Evolutionary conservation across 2,888 invertebrate species (phyloP).

Genomic region (Tetrapedia diversipes): DNA sequence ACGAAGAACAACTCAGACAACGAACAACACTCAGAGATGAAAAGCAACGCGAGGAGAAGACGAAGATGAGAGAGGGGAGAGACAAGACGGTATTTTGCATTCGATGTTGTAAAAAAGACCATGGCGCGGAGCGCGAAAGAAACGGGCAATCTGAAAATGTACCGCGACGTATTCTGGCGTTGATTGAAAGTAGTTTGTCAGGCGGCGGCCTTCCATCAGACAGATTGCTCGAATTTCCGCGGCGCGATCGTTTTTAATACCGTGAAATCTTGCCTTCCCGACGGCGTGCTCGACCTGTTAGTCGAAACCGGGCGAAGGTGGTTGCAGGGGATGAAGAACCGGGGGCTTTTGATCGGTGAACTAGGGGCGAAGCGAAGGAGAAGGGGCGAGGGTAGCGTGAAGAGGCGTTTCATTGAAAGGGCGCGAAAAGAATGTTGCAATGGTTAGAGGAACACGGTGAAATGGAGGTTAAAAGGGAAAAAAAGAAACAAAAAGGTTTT

Average conservation of each 20-base stretch:
- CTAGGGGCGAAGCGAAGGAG: too few relatives aligned
- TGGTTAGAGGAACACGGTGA: not conserved
- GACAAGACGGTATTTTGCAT: not conserved
- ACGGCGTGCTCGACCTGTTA: slow-evolving; percentile 19
- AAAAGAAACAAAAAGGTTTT: not conserved
- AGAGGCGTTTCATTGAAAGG: too few relatives aligned
- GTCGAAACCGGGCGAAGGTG: not conserved
- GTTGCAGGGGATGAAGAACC: not conserved
- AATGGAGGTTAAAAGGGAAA: not conserved
- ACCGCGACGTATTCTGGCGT: slow-evolving; percentile 35
- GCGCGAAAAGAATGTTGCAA: too few relatives aligned
- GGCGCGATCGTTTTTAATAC: slow-evolving; percentile 34
- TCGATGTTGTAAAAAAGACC: not conserved
- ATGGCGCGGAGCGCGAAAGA: not conserved
- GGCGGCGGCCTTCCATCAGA: slow-evolving; percentile 44
- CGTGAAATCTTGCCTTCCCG: slow-evolving; percentile 27
- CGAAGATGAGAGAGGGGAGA: not conserved
- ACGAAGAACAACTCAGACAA: not conserved
- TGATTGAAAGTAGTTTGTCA: slow-evolving; percentile 57
- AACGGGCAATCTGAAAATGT: slow-evolving; percentile 43
- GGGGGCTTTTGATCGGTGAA: not conserved
- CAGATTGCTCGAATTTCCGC: slow-evolving; percentile 49
- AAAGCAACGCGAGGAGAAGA: not conserved
- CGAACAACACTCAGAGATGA: not conserved
- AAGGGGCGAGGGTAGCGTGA: not conserved